A percentile compares a stretch with the other conserved stretches of the same genome.
Evolutionary conservation across 2,113 vertebrate genomes (phyloP).

Genomic region (Gasterosteus nipponicus): DNA sequence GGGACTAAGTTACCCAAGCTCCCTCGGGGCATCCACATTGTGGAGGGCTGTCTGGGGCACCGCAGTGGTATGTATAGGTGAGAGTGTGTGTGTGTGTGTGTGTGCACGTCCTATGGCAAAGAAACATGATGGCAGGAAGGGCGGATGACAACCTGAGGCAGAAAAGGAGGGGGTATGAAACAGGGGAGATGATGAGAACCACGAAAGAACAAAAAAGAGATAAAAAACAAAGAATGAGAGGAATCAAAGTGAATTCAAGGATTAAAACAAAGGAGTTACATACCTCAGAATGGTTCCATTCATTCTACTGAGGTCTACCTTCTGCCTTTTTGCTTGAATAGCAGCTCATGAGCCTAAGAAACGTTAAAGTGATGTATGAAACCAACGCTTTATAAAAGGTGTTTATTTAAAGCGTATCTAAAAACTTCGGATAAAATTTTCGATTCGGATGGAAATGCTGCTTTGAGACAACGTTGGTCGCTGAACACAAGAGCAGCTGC

Average conservation of each 20-base stretch:
- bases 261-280: too few species aligned
- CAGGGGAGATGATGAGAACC: conserved; percentile 12
- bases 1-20: conserved; percentile 74
- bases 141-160: conserved; percentile 10
- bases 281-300: background rate
- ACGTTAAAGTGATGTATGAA: background rate
- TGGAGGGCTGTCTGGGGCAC: conserved; percentile 78
- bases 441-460: conserved; percentile 10
- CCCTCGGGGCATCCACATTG: conserved; percentile 81
- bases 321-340: background rate
- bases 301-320: background rate
- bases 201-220: background rate
- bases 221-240: background rate
- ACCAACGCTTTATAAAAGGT: background rate
- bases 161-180: conserved; percentile 18
- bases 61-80: conserved; percentile 56
- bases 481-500: conserved; percentile 76
- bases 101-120: background rate
- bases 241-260: background rate
- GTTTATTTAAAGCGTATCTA: background rate
- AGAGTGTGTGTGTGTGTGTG: conserved; percentile 20
- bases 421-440: background rate
- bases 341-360: background rate
- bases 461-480: background rate
- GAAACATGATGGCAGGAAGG: conserved; percentile 24